Evolutionary conservation across 37 sponge, comb jelly and placozoan species (phyloP).

Genomic region (Chondrosia reniformis): DNA sequence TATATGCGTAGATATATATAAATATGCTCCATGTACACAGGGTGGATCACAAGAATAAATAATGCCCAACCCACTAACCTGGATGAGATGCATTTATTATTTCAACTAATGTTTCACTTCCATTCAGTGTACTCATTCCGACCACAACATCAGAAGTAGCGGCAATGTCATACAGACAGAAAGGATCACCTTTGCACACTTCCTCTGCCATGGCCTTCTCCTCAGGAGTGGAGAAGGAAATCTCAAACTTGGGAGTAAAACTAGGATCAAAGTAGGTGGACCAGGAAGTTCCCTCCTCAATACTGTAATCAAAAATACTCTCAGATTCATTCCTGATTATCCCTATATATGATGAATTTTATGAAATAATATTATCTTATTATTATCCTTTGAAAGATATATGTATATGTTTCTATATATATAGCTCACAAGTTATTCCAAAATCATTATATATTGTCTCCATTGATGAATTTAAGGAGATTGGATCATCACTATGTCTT

Average conservation of each 20-base stretch:
- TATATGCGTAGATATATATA: no score
- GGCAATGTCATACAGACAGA: conserved; percentile 66
- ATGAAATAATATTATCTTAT: no score
- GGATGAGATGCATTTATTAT: conserved; percentile 37
- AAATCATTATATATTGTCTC: conserved; percentile 24
- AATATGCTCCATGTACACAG: no score
- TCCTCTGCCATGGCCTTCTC: conserved; percentile 38
- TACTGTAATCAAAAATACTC: conserved; percentile 42
- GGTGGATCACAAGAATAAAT: no score
- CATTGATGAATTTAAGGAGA: conserved; percentile 26
- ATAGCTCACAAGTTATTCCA: conserved; percentile 42
- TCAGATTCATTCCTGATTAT: conserved; percentile 31
- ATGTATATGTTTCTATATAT: neutral
- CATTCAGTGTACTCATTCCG: conserved; percentile 40
- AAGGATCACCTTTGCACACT: conserved; percentile 35
- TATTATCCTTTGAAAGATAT: no score
- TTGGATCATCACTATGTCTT: neutral
- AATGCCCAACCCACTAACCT: no score
- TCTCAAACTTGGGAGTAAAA: conserved; percentile 44
- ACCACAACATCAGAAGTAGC: conserved; percentile 39
- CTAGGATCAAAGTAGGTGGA: conserved; percentile 36
- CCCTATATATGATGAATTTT: no score
- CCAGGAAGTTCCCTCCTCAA: conserved; percentile 51
- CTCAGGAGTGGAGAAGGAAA: conserved; percentile 22
- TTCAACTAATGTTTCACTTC: conserved; percentile 22